These are phyloP conservation scores for Gibbula magus DNA, from an alignment of 2,888 invertebrate species.

Conservation along the genomic window DNA sequence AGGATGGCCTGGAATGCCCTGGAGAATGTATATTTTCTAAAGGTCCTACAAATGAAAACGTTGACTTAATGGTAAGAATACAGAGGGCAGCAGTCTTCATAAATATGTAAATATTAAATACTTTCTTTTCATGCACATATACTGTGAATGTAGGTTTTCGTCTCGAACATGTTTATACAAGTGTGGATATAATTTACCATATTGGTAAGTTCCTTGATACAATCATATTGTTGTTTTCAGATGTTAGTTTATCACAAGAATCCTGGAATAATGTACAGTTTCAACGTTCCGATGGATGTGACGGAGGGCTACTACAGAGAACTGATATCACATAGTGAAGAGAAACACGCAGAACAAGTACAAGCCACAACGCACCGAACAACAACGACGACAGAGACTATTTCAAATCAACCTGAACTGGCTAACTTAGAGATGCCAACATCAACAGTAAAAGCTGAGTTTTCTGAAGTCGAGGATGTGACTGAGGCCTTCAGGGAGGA, in stretches of 20 bases:
- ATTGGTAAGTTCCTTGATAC: too few relatives aligned
- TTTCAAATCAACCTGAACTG: background rate
- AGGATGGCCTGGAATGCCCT: constrained; percentile 28
- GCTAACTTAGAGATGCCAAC: background rate
- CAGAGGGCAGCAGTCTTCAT: constrained; percentile 16
- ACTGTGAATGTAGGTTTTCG: too few relatives aligned
- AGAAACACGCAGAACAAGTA: background rate
- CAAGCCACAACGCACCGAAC: background rate
- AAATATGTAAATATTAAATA: constrained; percentile 33
- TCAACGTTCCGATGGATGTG: constrained; percentile 39
- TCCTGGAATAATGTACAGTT: constrained; percentile 42
- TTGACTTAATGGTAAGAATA: constrained; percentile 21
- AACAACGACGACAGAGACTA: background rate
- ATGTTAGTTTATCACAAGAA: constrained; percentile 36
- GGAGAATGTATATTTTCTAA: constrained; percentile 32
- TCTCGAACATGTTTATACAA: too few relatives aligned
- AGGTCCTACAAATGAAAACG: constrained; percentile 23
- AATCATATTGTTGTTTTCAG: too few relatives aligned
- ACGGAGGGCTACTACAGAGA: constrained; percentile 30
- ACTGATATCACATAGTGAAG: background rate
- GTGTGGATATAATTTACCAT: too few relatives aligned
- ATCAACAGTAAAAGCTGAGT: background rate
- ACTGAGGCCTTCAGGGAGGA: background rate
- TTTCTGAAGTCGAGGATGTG: background rate
- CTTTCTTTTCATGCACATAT: constrained; percentile 39